Conservation (phyloP, 2,113 vertebrate genomes). For the Panthera uncia region DNA sequence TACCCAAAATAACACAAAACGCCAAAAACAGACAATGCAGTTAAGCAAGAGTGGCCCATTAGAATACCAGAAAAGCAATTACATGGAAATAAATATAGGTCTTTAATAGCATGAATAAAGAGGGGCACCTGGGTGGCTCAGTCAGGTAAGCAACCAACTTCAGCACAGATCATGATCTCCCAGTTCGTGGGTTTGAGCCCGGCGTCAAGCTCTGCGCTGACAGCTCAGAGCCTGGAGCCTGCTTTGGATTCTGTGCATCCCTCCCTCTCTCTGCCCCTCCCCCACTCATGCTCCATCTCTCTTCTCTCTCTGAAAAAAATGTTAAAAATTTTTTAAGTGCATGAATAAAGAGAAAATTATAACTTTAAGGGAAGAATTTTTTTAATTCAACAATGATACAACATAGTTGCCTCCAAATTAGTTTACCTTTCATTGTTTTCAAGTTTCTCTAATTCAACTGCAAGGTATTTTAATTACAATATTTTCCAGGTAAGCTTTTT, state of each 20-base stretch:
- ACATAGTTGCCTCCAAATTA: slow-evolving; percentile 67
- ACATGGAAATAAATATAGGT: slow-evolving; percentile 85
- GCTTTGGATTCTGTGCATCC: no score
- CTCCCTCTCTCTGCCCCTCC: no score
- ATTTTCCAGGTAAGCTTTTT: slow-evolving; percentile 44
- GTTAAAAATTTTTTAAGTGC: slow-evolving; percentile 18
- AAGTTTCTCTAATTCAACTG: slow-evolving; percentile 66
- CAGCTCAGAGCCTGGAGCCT: no score
- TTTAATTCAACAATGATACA: slow-evolving; percentile 61
- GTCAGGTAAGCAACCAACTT: no score
- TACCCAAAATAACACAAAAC: slow-evolving; percentile 87
- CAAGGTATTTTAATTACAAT: slow-evolving; percentile 66
- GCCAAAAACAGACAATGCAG: slow-evolving; percentile 84
- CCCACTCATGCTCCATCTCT: no score
- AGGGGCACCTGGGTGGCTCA: no score
- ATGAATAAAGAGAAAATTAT: slow-evolving; percentile 66
- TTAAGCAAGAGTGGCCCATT: slow-evolving; percentile 86
- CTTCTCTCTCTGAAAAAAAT: no score
- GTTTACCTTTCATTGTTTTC: slow-evolving; percentile 71
- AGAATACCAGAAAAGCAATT: slow-evolving; percentile 88
- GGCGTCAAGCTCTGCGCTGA: no score
- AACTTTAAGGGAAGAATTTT: slow-evolving; percentile 60
- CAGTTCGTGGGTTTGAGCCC: no score
- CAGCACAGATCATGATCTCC: no score
- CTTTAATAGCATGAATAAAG: slow-evolving; percentile 77